Evolutionary conservation across 1,140 invertebrate species (phyloP).

Genomic region (Melipona quadrifasciata): DNA sequence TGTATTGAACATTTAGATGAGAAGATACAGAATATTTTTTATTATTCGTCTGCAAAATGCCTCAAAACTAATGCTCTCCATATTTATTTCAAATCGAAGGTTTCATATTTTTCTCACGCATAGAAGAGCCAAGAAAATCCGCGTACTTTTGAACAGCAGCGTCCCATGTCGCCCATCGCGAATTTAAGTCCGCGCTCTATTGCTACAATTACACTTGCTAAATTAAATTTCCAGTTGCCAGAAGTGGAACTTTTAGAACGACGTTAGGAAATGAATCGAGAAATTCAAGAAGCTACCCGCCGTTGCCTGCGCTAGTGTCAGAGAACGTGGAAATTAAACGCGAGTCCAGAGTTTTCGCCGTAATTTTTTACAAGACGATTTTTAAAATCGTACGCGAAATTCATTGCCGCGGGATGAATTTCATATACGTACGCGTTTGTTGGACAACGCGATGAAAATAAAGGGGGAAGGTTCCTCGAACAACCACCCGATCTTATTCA

Average conservation of each 20-base stretch:
- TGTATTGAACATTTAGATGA: too few species aligned
- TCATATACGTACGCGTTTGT: background rate
- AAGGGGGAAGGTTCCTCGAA: background rate
- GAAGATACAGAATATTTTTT: too few species aligned
- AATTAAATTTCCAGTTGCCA: background rate
- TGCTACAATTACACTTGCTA: background rate
- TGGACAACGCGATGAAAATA: background rate
- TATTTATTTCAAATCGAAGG: too few species aligned
- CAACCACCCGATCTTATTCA: background rate
- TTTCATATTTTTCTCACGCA: too few species aligned
- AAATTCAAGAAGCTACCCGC: background rate
- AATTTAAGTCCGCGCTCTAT: background rate
- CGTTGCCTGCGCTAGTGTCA: background rate
- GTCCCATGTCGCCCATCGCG: background rate
- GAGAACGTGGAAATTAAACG: constrained; percentile 8
- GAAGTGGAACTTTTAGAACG: background rate
- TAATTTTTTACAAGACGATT: too few species aligned
- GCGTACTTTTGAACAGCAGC: too few species aligned
- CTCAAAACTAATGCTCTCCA: too few species aligned
- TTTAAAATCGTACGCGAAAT: background rate
- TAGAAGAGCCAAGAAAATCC: too few species aligned
- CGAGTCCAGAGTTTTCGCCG: background rate
- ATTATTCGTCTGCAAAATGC: too few species aligned
- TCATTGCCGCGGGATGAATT: background rate
- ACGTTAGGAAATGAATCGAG: background rate